Percentiles rank a stretch among this genome's conserved stretches.
phyloP scores from a whole-genome alignment of 2,797 vertebrate genomes.

The Atherinosoma microstoma region DNA sequence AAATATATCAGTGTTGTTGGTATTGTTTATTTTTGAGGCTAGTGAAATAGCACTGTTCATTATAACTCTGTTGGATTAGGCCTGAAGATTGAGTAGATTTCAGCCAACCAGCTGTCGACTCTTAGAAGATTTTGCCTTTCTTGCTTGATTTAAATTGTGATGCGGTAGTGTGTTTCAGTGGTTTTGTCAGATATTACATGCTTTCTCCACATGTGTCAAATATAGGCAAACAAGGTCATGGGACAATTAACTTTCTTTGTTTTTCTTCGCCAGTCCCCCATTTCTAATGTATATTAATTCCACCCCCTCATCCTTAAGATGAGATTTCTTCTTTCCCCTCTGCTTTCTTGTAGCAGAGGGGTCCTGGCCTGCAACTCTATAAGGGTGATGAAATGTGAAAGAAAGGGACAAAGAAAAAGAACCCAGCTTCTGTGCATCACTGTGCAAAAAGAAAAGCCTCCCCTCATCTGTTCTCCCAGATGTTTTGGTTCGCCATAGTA shows the following conservation, averaged over 20 bases:
- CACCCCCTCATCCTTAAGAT: constrained; percentile 66
- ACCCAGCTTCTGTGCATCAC: constrained; percentile 37
- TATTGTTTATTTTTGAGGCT: constrained; percentile 8
- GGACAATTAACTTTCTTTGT: constrained; percentile 68
- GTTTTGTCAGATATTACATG: constrained; percentile 26
- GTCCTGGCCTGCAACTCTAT: constrained; percentile 20
- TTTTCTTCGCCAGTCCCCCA: constrained; percentile 40
- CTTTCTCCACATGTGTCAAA: constrained; percentile 39
- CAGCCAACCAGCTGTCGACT: background rate
- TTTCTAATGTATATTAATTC: constrained; percentile 73
- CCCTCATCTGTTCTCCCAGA: constrained; percentile 49
- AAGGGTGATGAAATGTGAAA: constrained; percentile 73
- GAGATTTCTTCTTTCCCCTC: constrained; percentile 45
- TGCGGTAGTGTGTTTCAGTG: constrained; percentile 1
- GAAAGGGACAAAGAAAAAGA: constrained; percentile 55
- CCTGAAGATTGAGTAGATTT: constrained; percentile 3
- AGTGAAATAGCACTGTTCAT: constrained; percentile 2
- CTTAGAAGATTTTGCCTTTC: background rate
- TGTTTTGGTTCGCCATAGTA: constrained; percentile 43
- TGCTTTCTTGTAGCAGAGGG: constrained; percentile 54
- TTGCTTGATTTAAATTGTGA: background rate
- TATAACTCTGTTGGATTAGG: constrained; percentile 21
- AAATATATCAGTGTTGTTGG: background rate
- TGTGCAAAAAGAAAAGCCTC: constrained; percentile 42
- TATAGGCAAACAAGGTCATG: constrained; percentile 72